Conservation (phyloP, 2,797 vertebrate genomes). For the Remorina albescens region DNA sequence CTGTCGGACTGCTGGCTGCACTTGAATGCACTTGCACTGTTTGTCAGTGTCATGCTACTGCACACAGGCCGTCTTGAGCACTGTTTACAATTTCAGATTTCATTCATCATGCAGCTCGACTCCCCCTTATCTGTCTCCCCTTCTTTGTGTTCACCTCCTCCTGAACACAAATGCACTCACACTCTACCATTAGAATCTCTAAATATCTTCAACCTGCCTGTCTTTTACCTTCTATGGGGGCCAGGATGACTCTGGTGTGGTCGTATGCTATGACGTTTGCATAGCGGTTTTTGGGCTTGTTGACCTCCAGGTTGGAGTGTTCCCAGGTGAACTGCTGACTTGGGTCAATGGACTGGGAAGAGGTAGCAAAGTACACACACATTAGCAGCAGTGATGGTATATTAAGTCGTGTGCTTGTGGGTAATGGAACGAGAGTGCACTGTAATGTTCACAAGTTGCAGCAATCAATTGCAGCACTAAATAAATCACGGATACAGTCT, state of each 20-base stretch:
- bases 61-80: slow-evolving; percentile 65
- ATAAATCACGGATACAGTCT: slow-evolving; percentile 72
- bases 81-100: slow-evolving; percentile 73
- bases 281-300: slow-evolving; percentile 98
- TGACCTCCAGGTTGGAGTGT: slow-evolving; percentile 97
- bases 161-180: slow-evolving; percentile 30
- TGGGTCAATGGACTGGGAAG: slow-evolving; percentile 92
- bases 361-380: slow-evolving; percentile 27
- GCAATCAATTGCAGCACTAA: slow-evolving; percentile 65
- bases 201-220: slow-evolving; percentile 19
- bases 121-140: neutral
- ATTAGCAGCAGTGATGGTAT: slow-evolving; percentile 29
- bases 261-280: slow-evolving; percentile 98
- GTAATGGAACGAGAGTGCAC: slow-evolving; percentile 58
- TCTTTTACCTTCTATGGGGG: slow-evolving; percentile 90
- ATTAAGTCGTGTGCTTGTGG: slow-evolving; percentile 44
- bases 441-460: slow-evolving; percentile 47
- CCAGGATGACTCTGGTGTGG: slow-evolving; percentile 94
- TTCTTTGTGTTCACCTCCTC: slow-evolving; percentile 2
- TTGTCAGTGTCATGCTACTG: slow-evolving; percentile 74
- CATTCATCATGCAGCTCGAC: slow-evolving; percentile 57
- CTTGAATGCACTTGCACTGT: slow-evolving; percentile 70
- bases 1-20: slow-evolving; percentile 63
- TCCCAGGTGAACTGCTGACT: slow-evolving; percentile 99
- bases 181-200: slow-evolving; percentile 28